Evolutionary conservation across 2,797 vertebrate species (phyloP).

Genomic region (Galaxias olidus): DNA sequence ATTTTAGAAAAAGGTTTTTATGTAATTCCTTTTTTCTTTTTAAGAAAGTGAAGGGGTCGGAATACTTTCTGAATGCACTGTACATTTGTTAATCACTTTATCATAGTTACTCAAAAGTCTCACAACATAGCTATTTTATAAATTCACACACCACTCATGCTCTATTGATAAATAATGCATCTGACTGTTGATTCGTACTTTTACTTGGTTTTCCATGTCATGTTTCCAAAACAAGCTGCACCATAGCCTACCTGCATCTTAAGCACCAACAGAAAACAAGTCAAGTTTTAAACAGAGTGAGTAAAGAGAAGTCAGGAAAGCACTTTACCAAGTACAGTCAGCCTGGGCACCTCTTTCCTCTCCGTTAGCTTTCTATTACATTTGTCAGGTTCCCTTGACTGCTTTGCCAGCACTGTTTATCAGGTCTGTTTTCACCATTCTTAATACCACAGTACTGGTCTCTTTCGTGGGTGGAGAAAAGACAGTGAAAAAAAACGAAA

Average conservation of each 20-base stretch:
- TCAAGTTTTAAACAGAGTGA: constrained; percentile 73
- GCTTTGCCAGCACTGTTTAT: constrained; percentile 72
- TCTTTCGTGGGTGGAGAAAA: background rate
- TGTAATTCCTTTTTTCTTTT: too few relatives aligned
- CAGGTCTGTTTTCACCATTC: constrained; percentile 68
- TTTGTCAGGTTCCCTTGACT: constrained; percentile 82
- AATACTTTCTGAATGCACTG: background rate
- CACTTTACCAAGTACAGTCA: constrained; percentile 79
- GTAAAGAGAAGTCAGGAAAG: constrained; percentile 78
- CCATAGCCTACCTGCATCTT: constrained; percentile 64
- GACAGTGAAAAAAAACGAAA: constrained; percentile 28
- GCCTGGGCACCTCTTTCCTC: constrained; percentile 84
- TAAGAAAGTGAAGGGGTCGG: background rate
- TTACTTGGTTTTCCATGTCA: background rate
- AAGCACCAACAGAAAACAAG: constrained; percentile 75
- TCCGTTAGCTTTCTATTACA: constrained; percentile 81
- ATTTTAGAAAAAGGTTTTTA: too few relatives aligned
- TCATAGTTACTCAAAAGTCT: constrained; percentile 6
- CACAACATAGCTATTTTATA: too few relatives aligned
- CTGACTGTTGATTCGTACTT: too few relatives aligned
- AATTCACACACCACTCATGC: too few relatives aligned
- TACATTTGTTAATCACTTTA: constrained; percentile 3
- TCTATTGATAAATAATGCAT: too few relatives aligned
- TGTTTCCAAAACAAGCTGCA: constrained; percentile 56
- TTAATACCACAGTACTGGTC: constrained; percentile 60